These are phyloP conservation scores for Heliconius nattereri DNA, from an alignment of 1,140 invertebrate genomes.

Conservation along the genomic window DNA sequence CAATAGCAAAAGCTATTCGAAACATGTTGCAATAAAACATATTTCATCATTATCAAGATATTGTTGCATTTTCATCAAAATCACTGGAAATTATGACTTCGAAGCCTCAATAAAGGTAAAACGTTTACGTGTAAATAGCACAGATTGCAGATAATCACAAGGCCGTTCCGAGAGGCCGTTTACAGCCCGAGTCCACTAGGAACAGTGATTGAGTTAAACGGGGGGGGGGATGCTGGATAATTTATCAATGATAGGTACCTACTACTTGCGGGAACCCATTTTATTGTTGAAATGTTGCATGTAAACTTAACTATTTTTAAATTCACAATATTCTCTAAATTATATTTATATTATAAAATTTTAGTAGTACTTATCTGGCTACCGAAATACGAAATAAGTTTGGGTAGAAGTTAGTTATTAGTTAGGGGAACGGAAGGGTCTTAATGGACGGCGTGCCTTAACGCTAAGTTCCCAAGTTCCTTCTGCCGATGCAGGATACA, in stretches of 20 bases:
- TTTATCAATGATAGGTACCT: neutral
- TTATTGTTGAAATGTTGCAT: neutral
- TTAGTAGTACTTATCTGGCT: no score
- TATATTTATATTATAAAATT: no score
- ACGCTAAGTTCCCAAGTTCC: no score
- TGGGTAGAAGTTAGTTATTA: no score
- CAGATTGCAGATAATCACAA: conserved; percentile 43
- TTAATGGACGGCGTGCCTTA: no score
- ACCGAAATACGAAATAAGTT: no score
- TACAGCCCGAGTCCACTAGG: conserved; percentile 27
- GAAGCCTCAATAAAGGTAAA: conserved; percentile 14
- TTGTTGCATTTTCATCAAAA: conserved; percentile 2
- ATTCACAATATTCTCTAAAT: no score
- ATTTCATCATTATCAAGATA: neutral
- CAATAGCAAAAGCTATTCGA: neutral
- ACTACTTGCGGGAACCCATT: neutral
- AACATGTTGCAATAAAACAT: neutral
- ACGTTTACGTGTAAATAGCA: conserved; percentile 8
- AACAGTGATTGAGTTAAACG: conserved; percentile 20
- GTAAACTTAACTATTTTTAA: no score
- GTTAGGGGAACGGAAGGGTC: no score
- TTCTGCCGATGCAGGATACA: no score
- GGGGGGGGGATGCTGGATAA: conserved; percentile 19
- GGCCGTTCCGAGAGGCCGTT: conserved; percentile 29
- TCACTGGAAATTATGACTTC: neutral